phyloP scores from a whole-genome alignment of 2,797 vertebrate genomes.

The Bovichtus variegatus region DNA sequence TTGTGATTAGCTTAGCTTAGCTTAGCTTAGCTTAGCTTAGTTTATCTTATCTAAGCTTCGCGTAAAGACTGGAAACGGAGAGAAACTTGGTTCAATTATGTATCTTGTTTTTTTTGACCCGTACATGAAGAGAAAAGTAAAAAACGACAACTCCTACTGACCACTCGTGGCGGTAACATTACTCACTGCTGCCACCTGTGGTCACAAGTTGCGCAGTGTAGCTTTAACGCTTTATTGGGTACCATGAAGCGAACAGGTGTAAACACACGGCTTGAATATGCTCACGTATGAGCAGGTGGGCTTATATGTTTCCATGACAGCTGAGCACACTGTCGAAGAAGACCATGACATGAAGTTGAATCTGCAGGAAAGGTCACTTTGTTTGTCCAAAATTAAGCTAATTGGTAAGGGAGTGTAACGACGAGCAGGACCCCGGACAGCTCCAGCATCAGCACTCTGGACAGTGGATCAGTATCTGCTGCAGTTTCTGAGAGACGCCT shows the following conservation, averaged over 20 bases:
- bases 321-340: conserved; percentile 5
- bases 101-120: background rate
- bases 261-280: background rate
- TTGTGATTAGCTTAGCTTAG: background rate
- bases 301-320: background rate
- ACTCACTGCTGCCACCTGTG: background rate
- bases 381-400: background rate
- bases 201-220: background rate
- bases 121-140: background rate
- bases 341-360: background rate
- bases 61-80: background rate
- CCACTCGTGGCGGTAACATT: too few species aligned
- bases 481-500: too few species aligned
- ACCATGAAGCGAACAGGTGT: background rate
- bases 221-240: background rate
- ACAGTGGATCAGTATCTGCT: background rate
- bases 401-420: background rate
- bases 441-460: conserved; percentile 12
- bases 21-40: conserved; percentile 15
- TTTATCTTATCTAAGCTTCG: background rate
- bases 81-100: background rate
- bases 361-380: background rate
- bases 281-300: background rate
- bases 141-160: background rate
- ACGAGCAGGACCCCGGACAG: background rate